phyloP scores from a whole-genome alignment of 2,797 vertebrate species.

The Phrynocephalus vlangalii region DNA sequence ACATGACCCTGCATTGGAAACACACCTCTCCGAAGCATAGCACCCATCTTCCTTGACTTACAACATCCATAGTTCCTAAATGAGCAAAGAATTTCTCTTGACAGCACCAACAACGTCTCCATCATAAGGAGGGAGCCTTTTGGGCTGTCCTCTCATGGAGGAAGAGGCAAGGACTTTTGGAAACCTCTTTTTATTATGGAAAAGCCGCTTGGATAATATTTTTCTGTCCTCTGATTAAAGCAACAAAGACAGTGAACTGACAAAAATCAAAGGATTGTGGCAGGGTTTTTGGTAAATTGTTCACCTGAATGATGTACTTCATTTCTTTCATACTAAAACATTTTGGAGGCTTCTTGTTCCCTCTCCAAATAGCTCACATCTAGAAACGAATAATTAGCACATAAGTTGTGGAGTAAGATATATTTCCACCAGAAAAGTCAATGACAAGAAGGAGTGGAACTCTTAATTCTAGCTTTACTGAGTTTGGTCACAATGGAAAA shows the following conservation, averaged over 20 bases:
- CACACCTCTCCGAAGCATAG: neutral
- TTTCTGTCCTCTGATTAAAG: slow-evolving; percentile 10
- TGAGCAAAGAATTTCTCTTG: neutral
- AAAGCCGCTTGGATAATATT: neutral
- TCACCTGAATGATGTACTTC: slow-evolving; percentile 68
- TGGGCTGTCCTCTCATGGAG: neutral
- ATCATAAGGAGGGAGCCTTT: neutral
- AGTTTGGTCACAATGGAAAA: slow-evolving; percentile 17
- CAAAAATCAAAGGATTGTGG: slow-evolving; percentile 58
- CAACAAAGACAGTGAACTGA: slow-evolving; percentile 29
- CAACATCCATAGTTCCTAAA: neutral
- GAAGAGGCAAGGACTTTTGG: slow-evolving; percentile 7
- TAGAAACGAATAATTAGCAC: slow-evolving; percentile 1
- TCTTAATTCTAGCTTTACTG: slow-evolving; percentile 12
- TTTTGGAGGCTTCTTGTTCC: slow-evolving; percentile 69
- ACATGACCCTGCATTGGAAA: neutral
- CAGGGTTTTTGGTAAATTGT: slow-evolving; percentile 67
- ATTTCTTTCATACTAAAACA: slow-evolving; percentile 52
- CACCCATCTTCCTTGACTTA: neutral
- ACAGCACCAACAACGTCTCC: neutral
- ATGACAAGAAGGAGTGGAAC: neutral
- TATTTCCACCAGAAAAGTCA: neutral
- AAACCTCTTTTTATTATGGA: slow-evolving; percentile 18
- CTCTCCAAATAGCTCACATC: slow-evolving; percentile 29
- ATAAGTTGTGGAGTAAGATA: neutral